Evolutionary conservation across 2,113 vertebrate species (phyloP).

Genomic region (Xiphorhynchus elegans): DNA sequence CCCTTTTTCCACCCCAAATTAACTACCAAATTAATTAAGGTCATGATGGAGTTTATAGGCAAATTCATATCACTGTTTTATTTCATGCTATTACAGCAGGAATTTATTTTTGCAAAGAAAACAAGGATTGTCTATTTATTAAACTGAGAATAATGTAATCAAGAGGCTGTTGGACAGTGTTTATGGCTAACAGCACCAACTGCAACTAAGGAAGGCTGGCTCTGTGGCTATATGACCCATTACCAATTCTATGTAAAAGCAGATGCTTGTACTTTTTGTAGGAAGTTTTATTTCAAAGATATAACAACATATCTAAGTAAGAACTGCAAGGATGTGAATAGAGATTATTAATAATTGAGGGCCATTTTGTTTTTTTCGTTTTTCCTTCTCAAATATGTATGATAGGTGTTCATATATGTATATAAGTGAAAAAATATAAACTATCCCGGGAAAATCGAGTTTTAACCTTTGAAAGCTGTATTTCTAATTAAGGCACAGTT

Average conservation of each 20-base stretch:
- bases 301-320: not conserved
- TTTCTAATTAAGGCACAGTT: not conserved
- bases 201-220: not conserved
- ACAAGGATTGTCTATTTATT: not conserved
- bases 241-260: not conserved
- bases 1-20: not conserved
- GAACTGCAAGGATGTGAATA: not conserved
- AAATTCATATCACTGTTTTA: not conserved
- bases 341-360: not conserved
- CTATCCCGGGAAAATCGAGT: not conserved
- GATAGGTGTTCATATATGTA: too few relatives aligned
- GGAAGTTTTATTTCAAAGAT: not conserved
- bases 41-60: not conserved
- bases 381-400: not conserved
- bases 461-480: not conserved
- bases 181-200: not conserved
- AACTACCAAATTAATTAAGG: not conserved
- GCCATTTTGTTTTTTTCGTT: not conserved
- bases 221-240: not conserved
- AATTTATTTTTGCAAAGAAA: not conserved
- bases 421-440: not conserved
- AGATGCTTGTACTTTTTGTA: not conserved
- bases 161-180: not conserved
- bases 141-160: not conserved
- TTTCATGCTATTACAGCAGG: not conserved